Evolutionary conservation across 2,797 vertebrate species (phyloP), one percentile per base, ranked within the genome.

Genomic region (Acridotheres tristis): DNA sequence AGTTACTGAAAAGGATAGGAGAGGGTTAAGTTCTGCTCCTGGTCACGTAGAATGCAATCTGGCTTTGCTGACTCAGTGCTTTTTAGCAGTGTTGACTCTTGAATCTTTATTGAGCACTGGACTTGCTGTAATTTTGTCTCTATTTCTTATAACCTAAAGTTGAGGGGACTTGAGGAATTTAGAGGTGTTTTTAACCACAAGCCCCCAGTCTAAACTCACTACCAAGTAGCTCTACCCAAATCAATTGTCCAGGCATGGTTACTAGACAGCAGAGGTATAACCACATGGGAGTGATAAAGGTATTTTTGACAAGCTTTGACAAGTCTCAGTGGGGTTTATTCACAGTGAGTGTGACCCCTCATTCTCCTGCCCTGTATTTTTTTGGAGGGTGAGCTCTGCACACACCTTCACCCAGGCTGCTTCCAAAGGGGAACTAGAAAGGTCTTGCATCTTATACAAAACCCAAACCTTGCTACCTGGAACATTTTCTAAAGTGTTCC

Each of bases 201-300:
- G 0, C 3, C 15, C 4, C 5, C 21, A 20, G 8, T 10, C n/a
- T 86, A 77, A 86, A 62, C 23, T 66, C 32, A 29, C 5, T 13
- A 53, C 22, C 17, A 47, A 36, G 23, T 5, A 74, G 9, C 16
- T 40, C 13, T 74, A 22, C 7, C 10, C 26, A 58, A 29, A 58
- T 47, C 38, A 29, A 22, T 5, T 48, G 58, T 23, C 6, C 15
- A 11, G 9, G 4, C 5, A 8, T 23, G 0, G 1, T 26, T 59
- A 29, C 71, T 78, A 57, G 54, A 42, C 22, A 75, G 18, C 29
- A 72, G 54, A 87, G 29, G 2, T 43, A n/a, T 4, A 67, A 74
- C 65, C 16, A 26, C 0, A 0, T 32, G 13, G 26, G 25, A 75
- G 4, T 32, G 26, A 53, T 29, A 40, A 34, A 50, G 34, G 40